phyloP scores from a whole-genome alignment of 2,113 vertebrate species.

The Cephalopholis sonnerati region DNA sequence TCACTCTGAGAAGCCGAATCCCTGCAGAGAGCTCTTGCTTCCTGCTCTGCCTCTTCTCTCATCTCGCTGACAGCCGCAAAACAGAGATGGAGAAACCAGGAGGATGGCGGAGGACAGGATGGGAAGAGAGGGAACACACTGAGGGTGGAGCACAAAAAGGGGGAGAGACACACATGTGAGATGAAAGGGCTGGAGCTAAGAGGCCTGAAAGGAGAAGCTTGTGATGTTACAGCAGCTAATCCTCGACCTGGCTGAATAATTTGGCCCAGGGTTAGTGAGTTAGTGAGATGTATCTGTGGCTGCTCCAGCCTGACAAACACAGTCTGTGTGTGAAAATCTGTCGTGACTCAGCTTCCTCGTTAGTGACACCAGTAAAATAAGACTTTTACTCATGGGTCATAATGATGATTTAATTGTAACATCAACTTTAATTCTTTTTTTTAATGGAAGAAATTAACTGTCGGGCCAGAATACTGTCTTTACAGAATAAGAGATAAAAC shows the following conservation, averaged over 20 bases:
- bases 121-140: slow-evolving; percentile 10
- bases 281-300: neutral
- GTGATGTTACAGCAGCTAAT: slow-evolving; percentile 55
- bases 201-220: slow-evolving; percentile 42
- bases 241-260: slow-evolving; percentile 43
- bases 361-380: slow-evolving; percentile 4
- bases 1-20: slow-evolving; percentile 45
- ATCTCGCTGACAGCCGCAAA: slow-evolving; percentile 63
- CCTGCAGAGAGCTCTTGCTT: slow-evolving; percentile 37
- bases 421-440: neutral
- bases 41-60: slow-evolving; percentile 38
- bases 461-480: neutral
- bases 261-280: slow-evolving; percentile 9
- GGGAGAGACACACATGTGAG: neutral
- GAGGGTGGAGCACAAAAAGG: slow-evolving; percentile 22
- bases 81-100: slow-evolving; percentile 27
- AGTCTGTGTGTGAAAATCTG: slow-evolving; percentile 1
- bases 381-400: neutral
- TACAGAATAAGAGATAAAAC: neutral
- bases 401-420: neutral
- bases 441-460: neutral
- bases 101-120: slow-evolving; percentile 38
- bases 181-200: slow-evolving; percentile 45
- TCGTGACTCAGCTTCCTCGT: slow-evolving; percentile 30
- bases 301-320: neutral